Evolutionary conservation across 2,113 vertebrate genomes (phyloP).

Genomic region (Alces alces): DNA sequence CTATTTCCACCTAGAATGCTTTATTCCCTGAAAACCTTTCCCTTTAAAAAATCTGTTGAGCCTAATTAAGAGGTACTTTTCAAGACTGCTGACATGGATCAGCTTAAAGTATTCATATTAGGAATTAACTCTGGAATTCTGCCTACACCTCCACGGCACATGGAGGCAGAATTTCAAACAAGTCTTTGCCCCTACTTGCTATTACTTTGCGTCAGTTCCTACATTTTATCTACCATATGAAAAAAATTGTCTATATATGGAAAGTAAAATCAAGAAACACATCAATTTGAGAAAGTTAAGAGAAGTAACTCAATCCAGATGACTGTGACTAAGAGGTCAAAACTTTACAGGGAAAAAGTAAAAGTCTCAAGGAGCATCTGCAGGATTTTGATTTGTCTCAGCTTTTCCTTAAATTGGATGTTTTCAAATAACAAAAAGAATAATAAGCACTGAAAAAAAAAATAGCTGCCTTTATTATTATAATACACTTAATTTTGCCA

Average conservation of each 20-base stretch:
- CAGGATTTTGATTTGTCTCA: neutral
- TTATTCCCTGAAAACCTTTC: neutral
- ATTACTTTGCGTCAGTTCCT: neutral
- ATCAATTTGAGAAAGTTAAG: neutral
- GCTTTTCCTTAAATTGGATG: neutral
- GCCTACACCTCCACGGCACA: rapidly evolving
- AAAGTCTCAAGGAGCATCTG: neutral
- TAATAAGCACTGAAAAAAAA: neutral
- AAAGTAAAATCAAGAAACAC: constrained; percentile 8
- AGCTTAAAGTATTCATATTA: neutral
- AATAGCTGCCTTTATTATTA: neutral
- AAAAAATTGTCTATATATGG: neutral
- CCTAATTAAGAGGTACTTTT: neutral
- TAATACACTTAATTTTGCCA: neutral
- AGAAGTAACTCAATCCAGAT: neutral
- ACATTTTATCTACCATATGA: neutral
- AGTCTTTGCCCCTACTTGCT: neutral
- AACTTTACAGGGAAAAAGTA: neutral
- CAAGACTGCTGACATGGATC: neutral
- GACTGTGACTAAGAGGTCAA: neutral
- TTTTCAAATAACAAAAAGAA: neutral
- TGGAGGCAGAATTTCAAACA: neutral
- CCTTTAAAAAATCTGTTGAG: neutral
- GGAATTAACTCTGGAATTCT: neutral
- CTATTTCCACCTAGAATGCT: neutral